Conservation (phyloP, 2,888 invertebrate genomes). For the Yponomeuta cagnagella region DNA sequence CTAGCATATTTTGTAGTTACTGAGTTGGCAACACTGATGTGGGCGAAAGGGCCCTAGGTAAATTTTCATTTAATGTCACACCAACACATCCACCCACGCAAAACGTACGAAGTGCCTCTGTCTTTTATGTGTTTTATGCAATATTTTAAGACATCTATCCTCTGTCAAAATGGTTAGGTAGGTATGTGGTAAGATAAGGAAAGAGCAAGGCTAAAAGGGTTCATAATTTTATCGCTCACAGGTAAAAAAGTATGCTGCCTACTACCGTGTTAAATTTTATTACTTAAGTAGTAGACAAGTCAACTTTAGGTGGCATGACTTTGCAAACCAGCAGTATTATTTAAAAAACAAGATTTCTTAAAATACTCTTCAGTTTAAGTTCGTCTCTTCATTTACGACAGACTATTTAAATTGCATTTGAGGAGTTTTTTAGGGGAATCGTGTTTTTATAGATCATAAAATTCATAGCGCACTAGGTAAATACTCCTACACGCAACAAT, state of each 20-base stretch:
- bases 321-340: neutral
- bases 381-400: no score
- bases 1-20: no score
- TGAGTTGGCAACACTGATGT: no score
- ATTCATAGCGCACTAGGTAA: no score
- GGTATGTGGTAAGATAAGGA: neutral
- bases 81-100: neutral
- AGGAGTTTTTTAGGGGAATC: no score
- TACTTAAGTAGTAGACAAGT: neutral
- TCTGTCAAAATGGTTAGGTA: neutral
- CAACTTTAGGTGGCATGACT: neutral
- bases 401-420: no score
- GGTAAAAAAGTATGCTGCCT: neutral
- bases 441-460: no score
- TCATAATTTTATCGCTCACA: neutral
- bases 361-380: no score
- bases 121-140: neutral
- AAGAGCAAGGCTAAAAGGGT: neutral
- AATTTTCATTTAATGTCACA: neutral
- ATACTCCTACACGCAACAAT: no score
- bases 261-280: neutral
- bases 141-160: neutral
- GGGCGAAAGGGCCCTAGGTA: slow-evolving; percentile 9
- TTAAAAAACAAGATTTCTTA: no score
- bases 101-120: neutral